phyloP scores from a whole-genome alignment of 2,888 invertebrate species.

The Troglohyphantes excavatus region DNA sequence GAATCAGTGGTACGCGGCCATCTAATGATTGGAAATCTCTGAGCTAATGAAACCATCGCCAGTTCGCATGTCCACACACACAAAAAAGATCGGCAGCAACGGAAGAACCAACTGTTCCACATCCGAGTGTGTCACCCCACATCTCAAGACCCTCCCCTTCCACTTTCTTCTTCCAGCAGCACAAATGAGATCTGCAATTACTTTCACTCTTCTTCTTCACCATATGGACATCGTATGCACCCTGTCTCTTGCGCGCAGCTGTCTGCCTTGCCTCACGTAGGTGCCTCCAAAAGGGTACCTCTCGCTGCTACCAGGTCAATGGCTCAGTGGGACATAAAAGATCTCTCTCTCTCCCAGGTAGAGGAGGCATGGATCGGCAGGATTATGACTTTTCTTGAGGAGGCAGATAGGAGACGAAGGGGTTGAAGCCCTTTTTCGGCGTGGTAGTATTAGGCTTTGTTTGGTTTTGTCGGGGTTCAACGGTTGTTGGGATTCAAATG shows the following conservation, averaged over 20 bases:
- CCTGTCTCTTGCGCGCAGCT: constrained; percentile 52
- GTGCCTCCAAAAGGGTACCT: constrained; percentile 57
- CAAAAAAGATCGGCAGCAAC: not conserved
- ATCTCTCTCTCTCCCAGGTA: constrained; percentile 47
- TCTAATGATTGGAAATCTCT: no score
- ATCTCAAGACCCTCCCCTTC: constrained; percentile 21
- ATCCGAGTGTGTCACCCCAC: constrained; percentile 1
- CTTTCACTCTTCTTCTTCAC: constrained; percentile 46
- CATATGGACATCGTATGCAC: constrained; percentile 70
- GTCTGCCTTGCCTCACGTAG: constrained; percentile 1
- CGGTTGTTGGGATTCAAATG: no score
- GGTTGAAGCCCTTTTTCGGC: no score
- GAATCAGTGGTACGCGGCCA: no score
- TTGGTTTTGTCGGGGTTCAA: no score
- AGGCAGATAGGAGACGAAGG: no score
- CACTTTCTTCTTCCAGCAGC: constrained; percentile 17
- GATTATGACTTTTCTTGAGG: not conserved
- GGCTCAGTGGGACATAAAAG: constrained; percentile 48
- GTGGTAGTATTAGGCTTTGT: no score
- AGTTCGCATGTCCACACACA: not conserved
- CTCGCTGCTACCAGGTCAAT: constrained; percentile 49
- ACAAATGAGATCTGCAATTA: constrained; percentile 49
- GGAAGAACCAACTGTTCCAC: constrained; percentile 20
- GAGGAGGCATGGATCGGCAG: not conserved
- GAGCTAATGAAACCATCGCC: not conserved